Evolutionary conservation across 1,140 invertebrate genomes (phyloP).

Genomic region (Drosophila arawakana): DNA sequence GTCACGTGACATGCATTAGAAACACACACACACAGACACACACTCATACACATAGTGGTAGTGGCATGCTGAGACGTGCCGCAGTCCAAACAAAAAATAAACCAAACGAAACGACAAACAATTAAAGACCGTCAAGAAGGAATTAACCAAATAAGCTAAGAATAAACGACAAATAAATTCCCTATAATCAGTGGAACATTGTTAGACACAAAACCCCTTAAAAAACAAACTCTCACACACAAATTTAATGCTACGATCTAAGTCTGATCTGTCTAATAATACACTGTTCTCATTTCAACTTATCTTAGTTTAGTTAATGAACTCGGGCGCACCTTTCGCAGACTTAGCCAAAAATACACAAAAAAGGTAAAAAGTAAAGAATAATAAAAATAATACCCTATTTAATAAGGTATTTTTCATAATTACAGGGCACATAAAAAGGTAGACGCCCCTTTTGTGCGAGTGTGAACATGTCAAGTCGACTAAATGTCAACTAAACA

Average conservation of each 20-base stretch:
- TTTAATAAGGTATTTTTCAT: slow-evolving; percentile 45
- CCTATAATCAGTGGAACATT: slow-evolving; percentile 20
- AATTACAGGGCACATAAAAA: slow-evolving; percentile 60
- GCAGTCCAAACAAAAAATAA: slow-evolving; percentile 42
- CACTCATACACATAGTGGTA: slow-evolving; percentile 23
- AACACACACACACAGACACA: slow-evolving; percentile 49
- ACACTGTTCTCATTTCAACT: not conserved
- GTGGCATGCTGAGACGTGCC: slow-evolving; percentile 57
- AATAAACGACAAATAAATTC: slow-evolving; percentile 26
- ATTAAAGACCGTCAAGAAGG: slow-evolving; percentile 70
- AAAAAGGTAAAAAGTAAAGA: slow-evolving; percentile 2
- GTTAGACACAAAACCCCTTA: not conserved
- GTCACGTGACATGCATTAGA: slow-evolving; percentile 82
- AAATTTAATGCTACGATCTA: slow-evolving; percentile 1
- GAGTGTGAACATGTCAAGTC: slow-evolving; percentile 78
- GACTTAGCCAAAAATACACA: slow-evolving; percentile 30
- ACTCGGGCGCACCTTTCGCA: slow-evolving; percentile 16
- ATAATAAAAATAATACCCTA: slow-evolving; percentile 14
- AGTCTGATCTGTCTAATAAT: slow-evolving; percentile 1
- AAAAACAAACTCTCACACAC: not conserved
- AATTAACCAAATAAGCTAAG: slow-evolving; percentile 42
- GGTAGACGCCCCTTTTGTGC: slow-evolving; percentile 55
- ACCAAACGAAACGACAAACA: slow-evolving; percentile 60
- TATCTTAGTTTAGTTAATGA: slow-evolving; percentile 18
- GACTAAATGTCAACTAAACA: slow-evolving; percentile 77